Base-by-base conservation (phyloP, 35 echinoderm and acorn worm genomes). In the Apostichopus californicus region DNA sequence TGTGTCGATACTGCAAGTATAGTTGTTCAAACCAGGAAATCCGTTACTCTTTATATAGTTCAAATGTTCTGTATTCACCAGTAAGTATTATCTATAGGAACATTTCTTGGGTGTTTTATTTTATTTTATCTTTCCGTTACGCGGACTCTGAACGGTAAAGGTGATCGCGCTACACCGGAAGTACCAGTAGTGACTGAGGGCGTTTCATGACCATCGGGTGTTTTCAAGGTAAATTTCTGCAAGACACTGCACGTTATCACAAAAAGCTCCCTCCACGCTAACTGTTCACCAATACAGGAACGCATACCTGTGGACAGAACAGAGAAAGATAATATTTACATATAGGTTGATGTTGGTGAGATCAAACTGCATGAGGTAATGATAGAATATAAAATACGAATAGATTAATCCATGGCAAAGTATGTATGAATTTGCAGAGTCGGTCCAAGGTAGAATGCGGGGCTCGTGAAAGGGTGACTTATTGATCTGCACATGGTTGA, bases 201-300 rank as follows among this genome's bases (percentile, higher is more conserved):
- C 12, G 80, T 9, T 12, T 83, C 80, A 17, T 83, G 52, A 20
- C 80, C 80, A 12, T 20, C 15, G 17, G 80, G 80, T 12, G 15
- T 83, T 20, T 83, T 57, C 26, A 83, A 11, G 5, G 80, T 83
- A 54, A 83, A 13, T 46, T 83, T 83, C 18, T 83, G 80, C 52
- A 83, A 57, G 46, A 83, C 56, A 5, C 28, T 55, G 80, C 80
- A 83, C 8, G 80, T 83, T 7, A 83, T 83, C 15, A 86, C 6
- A 55, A 86, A 93, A 12, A 87, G 28, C 71, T 86, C 80, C 81
- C 73, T 87, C 65, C 68, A 65, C 0, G 92, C 82, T 75, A 93
- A 55, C 8, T 93, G 92, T 65, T 61, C 78, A 55, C 91, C 91
- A 54, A 86, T 5, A 80, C 91, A 92, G 55, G 70, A 57, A 23